Evolutionary conservation across 64 coral and sea anemone genomes (phyloP), one percentile per base, ranked within the genome.

Genomic region (Acropora tenuis): DNA sequence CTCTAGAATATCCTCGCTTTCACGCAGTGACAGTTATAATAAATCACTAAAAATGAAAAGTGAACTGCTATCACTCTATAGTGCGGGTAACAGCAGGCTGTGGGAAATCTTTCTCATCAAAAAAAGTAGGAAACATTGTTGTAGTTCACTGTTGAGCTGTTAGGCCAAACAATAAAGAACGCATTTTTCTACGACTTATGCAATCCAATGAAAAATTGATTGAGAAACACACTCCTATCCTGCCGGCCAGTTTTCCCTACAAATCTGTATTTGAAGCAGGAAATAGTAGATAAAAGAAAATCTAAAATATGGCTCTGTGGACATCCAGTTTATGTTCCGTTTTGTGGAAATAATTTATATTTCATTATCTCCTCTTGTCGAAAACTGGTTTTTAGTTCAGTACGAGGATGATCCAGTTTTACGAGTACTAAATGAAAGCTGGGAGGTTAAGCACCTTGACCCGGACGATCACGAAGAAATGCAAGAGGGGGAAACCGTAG

Each of bases 311-410:
- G 12, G 67, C 12, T 69, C 67, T 69, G 67, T 69, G 67, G 67
- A 69, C 67, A 69, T 69, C 67, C 67, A 69, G 1, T 18, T 69
- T 20, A 69, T 69, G 17, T 69, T 69, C 19, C 67, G 67, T 69
- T 69, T 69, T 20, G 17, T 69, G 5, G 19, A 69, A 55, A 55
- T 55, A 9, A 55, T 55, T 55, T 55, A 9, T 55, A 6, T 16
- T 71, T 10, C 1, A 16, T 71, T 71, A 71, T 71, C 12, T 16
- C 18, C 68, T 71, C 68, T 71, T 71, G 45, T 57, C 75, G 86
- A 88, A 88, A 88, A 9, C n/a, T 88, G 86, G 86, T 88, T 74
- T 73, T 72, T 88, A 42, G 86, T 88, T n/a, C 86, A 88, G 43
- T 88, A 48, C 71, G 86, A 88, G 49, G 86, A 88, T 45, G 1